These are phyloP conservation scores for Brachionus calyciflorus DNA, from an alignment of 1,140 invertebrate species.

Conservation along the genomic window DNA sequence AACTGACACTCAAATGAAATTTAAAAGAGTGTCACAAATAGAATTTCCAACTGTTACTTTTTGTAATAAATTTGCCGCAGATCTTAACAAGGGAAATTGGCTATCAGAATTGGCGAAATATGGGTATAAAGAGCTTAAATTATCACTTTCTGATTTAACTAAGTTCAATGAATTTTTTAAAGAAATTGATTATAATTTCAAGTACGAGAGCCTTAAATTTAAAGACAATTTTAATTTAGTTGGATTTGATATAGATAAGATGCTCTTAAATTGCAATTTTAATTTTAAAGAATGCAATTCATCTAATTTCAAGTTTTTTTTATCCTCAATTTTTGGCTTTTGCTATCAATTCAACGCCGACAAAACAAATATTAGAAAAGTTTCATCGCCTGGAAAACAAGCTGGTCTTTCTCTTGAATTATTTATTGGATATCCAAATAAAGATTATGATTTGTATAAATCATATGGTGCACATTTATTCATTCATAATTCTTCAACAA, in stretches of 20 bases:
- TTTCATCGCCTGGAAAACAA: neutral
- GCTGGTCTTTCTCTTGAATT: neutral
- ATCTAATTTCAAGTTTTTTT: neutral
- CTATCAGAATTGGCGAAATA: neutral
- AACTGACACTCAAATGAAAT: neutral
- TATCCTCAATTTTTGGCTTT: neutral
- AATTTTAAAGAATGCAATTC: neutral
- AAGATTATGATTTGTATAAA: neutral
- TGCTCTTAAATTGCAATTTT: neutral
- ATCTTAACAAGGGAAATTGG: neutral
- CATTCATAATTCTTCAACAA: neutral
- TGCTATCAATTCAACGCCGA: neutral
- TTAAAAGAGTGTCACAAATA: neutral
- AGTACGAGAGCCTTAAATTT: neutral
- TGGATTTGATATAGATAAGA: neutral
- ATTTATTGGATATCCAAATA: neutral
- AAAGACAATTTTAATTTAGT: neutral
- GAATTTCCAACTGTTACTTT: conserved; percentile 2
- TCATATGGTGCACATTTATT: conserved; percentile 12
- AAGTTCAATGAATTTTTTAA: neutral
- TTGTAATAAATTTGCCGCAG: neutral
- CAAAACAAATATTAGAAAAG: neutral
- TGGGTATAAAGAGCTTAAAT: neutral
- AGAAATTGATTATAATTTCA: neutral
- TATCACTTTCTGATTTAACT: neutral